A percentile compares a stretch with the other conserved stretches of the same genome.
phyloP scores from a whole-genome alignment of 2,113 vertebrate species.

The Oceanodroma tethys region DNA sequence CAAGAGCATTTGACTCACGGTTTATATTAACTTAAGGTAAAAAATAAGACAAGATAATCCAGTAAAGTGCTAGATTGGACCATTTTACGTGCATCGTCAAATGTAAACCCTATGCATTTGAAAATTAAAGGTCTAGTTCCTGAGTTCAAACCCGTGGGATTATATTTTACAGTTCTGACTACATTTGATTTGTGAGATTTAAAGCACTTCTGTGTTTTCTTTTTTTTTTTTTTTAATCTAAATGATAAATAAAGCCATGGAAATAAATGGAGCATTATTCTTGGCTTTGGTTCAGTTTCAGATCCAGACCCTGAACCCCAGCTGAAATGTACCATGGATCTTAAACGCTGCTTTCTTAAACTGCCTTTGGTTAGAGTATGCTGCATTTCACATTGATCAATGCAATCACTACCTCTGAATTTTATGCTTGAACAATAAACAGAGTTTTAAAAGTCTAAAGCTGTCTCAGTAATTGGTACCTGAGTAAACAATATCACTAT shows the following conservation, averaged over 20 bases:
- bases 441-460: not conserved
- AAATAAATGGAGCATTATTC: conserved; percentile 24
- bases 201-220: not conserved
- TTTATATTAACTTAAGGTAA: not conserved
- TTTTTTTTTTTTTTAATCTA: conserved; percentile 9
- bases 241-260: conserved; percentile 4
- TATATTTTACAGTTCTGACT: not conserved
- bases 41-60: not conserved
- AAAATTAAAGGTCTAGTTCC: not conserved
- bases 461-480: not conserved
- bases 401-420: not conserved
- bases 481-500: not conserved
- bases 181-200: not conserved
- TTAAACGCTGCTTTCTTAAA: not conserved
- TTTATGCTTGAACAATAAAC: not conserved
- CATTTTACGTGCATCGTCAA: not conserved
- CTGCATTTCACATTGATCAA: not conserved
- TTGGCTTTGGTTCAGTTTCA: conserved; percentile 2
- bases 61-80: not conserved
- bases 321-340: not conserved
- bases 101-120: not conserved
- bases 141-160: not conserved
- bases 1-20: not conserved
- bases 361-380: not conserved
- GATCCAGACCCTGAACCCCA: not conserved